Evolutionary conservation across 1,140 invertebrate species (phyloP).

Genomic region (Patella vulgata): DNA sequence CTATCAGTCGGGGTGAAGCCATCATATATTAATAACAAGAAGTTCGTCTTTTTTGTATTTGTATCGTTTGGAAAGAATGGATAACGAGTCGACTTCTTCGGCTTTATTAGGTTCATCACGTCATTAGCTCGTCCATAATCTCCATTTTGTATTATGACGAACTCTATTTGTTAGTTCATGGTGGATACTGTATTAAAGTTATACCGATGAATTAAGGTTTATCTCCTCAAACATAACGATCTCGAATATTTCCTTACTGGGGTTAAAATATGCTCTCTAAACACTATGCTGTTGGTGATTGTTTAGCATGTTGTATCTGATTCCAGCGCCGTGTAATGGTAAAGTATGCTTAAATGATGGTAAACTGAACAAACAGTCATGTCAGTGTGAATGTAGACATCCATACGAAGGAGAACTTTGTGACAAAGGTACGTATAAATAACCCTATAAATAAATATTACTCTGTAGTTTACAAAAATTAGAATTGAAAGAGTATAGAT

Average conservation of each 20-base stretch:
- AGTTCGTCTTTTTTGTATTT: too few species aligned
- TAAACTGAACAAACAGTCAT: constrained; percentile 35
- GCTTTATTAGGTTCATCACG: too few species aligned
- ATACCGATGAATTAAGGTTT: not conserved
- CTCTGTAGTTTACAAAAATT: too few species aligned
- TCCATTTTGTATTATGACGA: not conserved
- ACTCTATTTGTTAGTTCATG: not conserved
- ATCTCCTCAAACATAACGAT: constrained; percentile 9
- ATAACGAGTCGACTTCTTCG: too few species aligned
- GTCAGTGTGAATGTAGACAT: constrained; percentile 35
- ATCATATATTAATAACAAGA: too few species aligned
- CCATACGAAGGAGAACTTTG: constrained; percentile 31
- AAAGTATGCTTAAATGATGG: constrained; percentile 44
- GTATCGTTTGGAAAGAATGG: too few species aligned
- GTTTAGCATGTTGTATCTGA: not conserved
- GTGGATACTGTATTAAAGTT: not conserved
- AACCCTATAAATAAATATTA: too few species aligned
- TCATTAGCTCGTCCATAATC: too few species aligned
- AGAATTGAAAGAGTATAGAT: too few species aligned
- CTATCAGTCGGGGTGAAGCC: too few species aligned
- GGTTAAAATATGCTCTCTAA: not conserved
- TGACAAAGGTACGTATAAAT: constrained; percentile 32
- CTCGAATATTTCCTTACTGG: not conserved
- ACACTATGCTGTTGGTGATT: not conserved
- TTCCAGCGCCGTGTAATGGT: constrained; percentile 38